Evolutionary conservation across 2,113 vertebrate genomes (phyloP), one percentile per base, ranked within the genome.

Genomic region (Cisticola juncidis): DNA sequence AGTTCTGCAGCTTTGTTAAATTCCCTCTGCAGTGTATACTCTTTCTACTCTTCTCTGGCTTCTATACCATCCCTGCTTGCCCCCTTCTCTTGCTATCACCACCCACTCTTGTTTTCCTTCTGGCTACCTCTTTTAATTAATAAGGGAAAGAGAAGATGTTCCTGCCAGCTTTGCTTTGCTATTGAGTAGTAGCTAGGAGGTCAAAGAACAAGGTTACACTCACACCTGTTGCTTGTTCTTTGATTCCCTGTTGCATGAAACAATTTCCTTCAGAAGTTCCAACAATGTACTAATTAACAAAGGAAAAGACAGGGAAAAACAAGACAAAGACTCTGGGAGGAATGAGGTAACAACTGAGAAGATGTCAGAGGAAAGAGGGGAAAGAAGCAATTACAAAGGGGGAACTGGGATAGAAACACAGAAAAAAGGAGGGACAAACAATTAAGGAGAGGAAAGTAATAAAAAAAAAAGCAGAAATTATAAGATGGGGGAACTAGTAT

Each of bases 181-280:
- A 47, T 64, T 6, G 3, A 81, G 74, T 38, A 61, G 90, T 40
- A n/a, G 26, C 73, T 64, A 79, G 61, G 56, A 81, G 40, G 91
- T 90, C 84, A 96, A 92, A 96, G 78, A 74, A 72, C 40, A 82
- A 93, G 78, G 73, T 82, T 93, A 82, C 1, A 29, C 21, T 74
- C n/a, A 78, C 78, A 91, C 70, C 88, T 82, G 85, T 85, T 96
- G 87, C 84, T 93, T 81, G 40, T 33, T 87, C 81, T 91, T 94
- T 92, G 58, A 80, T 69, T 85, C 25, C 45, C 28, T 82, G 66
- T 90, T 94, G 81, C 0, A 0, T 60, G 51, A 62, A 87, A 80
- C 18, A 15, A 60, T 81, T 97, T 84, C 70, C 48, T 88, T 85
- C 53, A 76, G 51, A 87, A 92, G 70, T 58, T 66, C 70, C 65